phyloP scores from a whole-genome alignment of 1,140 invertebrate species.

The Dendroctonus ponderosae region DNA sequence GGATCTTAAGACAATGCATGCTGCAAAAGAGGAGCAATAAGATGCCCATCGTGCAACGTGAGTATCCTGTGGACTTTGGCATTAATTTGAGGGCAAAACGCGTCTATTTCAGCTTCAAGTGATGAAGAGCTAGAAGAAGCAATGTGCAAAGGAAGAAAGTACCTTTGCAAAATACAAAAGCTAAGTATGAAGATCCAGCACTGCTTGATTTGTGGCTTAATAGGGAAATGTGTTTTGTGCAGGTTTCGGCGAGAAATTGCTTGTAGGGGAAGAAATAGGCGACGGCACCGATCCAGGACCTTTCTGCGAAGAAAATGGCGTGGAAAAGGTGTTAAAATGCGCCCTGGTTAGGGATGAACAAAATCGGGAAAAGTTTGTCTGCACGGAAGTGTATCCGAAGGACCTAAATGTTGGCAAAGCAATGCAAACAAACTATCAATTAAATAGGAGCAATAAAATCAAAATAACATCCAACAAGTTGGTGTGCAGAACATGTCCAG shows the following conservation, averaged over 20 bases:
- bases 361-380: conserved; percentile 19
- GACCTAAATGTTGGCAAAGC: neutral
- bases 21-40: neutral
- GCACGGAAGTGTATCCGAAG: conserved; percentile 15
- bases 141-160: conserved; percentile 2
- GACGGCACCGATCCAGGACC: neutral
- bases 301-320: neutral
- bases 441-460: neutral
- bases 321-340: conserved; percentile 3
- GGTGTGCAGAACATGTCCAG: conserved; percentile 8
- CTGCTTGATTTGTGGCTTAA: neutral
- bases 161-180: conserved; percentile 29
- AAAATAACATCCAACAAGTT: conserved; percentile 25
- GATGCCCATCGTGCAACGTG: conserved; percentile 8
- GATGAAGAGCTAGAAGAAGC: conserved; percentile 18
- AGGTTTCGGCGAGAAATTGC: conserved; percentile 23
- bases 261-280: conserved; percentile 4
- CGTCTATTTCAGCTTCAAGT: conserved; percentile 16
- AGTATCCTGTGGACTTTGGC: neutral
- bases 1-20: conserved; percentile 17
- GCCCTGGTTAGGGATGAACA: conserved; percentile 9
- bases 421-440: neutral
- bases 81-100: neutral
- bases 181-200: neutral
- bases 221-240: neutral